phyloP scores from a whole-genome alignment of 2,113 vertebrate species.

The human (Homo sapiens) region GRCh38 chr3:86047001-86047500 shows the following conservation, averaged over 20 bases:
- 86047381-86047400: slow-evolving; percentile 91
- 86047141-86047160: slow-evolving; percentile 84
- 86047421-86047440: slow-evolving; percentile 86
- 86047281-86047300: slow-evolving; percentile 83
- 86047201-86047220: slow-evolving; percentile 79
- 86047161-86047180: slow-evolving; percentile 86
- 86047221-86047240: slow-evolving; percentile 86
- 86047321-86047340: slow-evolving; percentile 87
- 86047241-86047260: slow-evolving; percentile 83
- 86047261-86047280: slow-evolving; percentile 88
- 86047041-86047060: slow-evolving; percentile 51
- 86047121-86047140: slow-evolving; percentile 83
- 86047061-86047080: slow-evolving; percentile 58
- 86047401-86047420: slow-evolving; percentile 89
- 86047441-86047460: slow-evolving; percentile 79
- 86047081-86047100: slow-evolving; percentile 74
- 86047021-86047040: slow-evolving; percentile 48
- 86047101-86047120: slow-evolving; percentile 77
- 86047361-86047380: slow-evolving; percentile 88
- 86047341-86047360: slow-evolving; percentile 85
- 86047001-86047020: slow-evolving; percentile 34
- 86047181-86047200: slow-evolving; percentile 81
- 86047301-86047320: slow-evolving; percentile 85
- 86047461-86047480: slow-evolving; percentile 85
- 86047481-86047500: slow-evolving; percentile 76